Percentiles rank a stretch among this genome's conserved stretches.
Conservation (phyloP, 2,797 vertebrate genomes). For the Helarctos malayanus region DNA sequence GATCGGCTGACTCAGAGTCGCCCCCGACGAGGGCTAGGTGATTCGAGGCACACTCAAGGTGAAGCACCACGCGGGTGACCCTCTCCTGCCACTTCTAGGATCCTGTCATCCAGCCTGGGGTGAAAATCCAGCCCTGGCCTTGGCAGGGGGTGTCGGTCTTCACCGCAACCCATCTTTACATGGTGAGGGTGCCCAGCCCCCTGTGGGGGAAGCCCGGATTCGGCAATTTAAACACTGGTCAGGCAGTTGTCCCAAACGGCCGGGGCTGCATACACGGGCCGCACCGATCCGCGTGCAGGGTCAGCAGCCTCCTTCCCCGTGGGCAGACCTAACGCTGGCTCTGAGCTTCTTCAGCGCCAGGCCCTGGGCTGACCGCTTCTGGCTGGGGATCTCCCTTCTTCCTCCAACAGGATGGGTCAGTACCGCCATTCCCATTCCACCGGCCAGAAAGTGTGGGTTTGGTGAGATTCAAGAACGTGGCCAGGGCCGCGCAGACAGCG, state of each 20-base stretch:
- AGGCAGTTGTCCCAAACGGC: not conserved
- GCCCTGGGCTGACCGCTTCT: not conserved
- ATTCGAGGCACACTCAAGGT: not conserved
- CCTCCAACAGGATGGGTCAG: fast-evolving
- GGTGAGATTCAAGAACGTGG: not conserved
- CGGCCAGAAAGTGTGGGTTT: not conserved
- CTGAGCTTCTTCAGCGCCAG: fast-evolving
- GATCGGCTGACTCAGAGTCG: not conserved
- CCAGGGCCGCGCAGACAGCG: not conserved
- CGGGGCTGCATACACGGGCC: fast-evolving
- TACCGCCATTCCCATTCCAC: not conserved
- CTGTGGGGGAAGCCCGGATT: not conserved
- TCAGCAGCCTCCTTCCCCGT: fast-evolving
- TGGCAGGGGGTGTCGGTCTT: not conserved
- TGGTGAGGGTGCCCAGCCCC: fast-evolving
- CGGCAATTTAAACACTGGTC: not conserved
- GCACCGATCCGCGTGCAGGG: not conserved
- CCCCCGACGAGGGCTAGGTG: not conserved
- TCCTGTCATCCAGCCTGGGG: fast-evolving
- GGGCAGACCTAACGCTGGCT: fast-evolving
- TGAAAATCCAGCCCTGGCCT: not conserved
- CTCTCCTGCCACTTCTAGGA: not conserved
- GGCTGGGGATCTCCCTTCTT: not conserved
- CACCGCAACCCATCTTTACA: not conserved
- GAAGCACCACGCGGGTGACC: not conserved